A percentile compares a stretch with the other conserved stretches of the same genome.
Conservation (phyloP, 2,797 vertebrate species). For the Hoplostethus mediterraneus region DNA sequence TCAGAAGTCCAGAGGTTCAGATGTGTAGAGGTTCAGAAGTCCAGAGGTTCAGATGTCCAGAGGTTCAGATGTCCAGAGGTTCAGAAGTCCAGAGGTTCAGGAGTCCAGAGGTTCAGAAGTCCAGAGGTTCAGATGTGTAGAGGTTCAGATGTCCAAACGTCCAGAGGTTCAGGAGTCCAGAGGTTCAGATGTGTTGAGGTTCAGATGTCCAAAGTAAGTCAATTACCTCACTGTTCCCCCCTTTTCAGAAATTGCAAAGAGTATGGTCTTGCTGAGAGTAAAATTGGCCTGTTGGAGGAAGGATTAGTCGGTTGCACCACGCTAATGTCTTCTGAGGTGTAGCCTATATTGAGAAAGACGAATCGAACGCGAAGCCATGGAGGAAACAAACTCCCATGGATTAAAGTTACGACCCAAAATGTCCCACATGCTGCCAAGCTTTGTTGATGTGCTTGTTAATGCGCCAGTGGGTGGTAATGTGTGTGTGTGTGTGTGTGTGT, state of each 20-base stretch:
- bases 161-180: too few species aligned
- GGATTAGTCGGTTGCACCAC: neutral
- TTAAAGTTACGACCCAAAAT: conserved; percentile 50
- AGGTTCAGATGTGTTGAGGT: too few species aligned
- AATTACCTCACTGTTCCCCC: neutral
- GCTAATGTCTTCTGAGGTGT: neutral
- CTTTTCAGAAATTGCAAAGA: neutral
- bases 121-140: too few species aligned
- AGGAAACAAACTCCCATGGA: conserved; percentile 43
- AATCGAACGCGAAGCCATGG: conserved; percentile 6
- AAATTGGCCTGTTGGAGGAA: neutral
- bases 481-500: conserved; percentile 40
- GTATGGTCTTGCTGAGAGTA: neutral
- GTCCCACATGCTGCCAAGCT: conserved; percentile 27
- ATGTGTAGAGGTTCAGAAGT: too few species aligned
- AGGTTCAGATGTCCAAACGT: too few species aligned
- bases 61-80: too few species aligned
- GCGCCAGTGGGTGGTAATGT: conserved; percentile 51
- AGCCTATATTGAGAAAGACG: neutral
- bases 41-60: too few species aligned
- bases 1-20: too few species aligned
- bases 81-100: too few species aligned
- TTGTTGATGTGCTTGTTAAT: conserved; percentile 62
- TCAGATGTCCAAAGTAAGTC: too few species aligned
- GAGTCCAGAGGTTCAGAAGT: too few species aligned